Conservation (phyloP, 2,797 vertebrate genomes). For the Sorex maritimensis region DNA sequence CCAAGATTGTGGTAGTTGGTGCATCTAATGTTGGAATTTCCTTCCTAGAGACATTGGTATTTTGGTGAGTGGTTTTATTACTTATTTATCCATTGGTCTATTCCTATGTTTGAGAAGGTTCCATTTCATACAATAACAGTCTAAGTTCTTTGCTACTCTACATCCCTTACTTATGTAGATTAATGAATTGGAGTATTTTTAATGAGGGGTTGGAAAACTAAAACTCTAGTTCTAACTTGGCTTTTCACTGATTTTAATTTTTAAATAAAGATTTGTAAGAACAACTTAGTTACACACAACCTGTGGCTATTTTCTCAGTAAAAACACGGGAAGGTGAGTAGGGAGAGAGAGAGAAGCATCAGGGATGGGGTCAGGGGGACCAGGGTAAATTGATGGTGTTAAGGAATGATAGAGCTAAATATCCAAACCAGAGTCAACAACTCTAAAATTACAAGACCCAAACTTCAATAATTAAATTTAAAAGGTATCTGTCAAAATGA, state of each 20-base stretch:
- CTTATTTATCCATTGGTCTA: constrained; percentile 44
- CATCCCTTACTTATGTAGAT: constrained; percentile 11
- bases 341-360: no score
- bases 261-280: constrained; percentile 30
- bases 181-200: constrained; percentile 64
- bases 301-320: constrained; percentile 5
- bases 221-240: not conserved
- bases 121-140: not conserved
- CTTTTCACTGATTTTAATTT: not conserved
- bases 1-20: constrained; percentile 96
- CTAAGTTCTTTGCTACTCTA: not conserved
- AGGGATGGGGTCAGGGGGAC: no score
- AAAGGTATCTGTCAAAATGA: no score
- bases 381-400: no score
- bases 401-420: no score
- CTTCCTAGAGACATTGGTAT: constrained; percentile 94
- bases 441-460: no score
- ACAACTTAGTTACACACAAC: not conserved
- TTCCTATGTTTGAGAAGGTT: not conserved
- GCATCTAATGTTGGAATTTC: constrained; percentile 95
- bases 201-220: not conserved
- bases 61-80: constrained; percentile 92
- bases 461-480: no score
- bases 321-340: no score
- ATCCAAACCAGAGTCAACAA: no score